A percentile compares a stretch with the other conserved stretches of the same genome.
Evolutionary conservation across 2,113 vertebrate species (phyloP).

Genomic region (Myotis yumanensis): DNA sequence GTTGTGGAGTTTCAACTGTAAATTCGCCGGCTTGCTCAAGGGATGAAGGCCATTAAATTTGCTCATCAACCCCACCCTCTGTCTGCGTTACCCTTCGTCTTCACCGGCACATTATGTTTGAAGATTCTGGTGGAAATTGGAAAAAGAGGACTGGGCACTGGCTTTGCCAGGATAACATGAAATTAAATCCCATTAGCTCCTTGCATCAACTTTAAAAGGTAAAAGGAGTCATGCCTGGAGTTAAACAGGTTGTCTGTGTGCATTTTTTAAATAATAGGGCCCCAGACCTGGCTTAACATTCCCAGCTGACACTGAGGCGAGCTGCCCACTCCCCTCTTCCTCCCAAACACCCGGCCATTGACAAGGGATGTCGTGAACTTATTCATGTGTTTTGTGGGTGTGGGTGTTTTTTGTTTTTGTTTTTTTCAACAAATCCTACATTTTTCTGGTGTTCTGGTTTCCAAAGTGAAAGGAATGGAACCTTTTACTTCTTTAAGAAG

Average conservation of each 20-base stretch:
- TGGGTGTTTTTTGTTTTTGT: not conserved
- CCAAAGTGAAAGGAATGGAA: not conserved
- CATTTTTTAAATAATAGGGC: not conserved
- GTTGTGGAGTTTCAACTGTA: slow-evolving; percentile 15
- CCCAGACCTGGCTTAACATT: not conserved
- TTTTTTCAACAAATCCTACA: slow-evolving; percentile 22
- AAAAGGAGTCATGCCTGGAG: not conserved
- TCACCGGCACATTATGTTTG: not conserved
- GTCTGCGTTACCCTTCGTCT: not conserved
- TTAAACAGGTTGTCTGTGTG: not conserved
- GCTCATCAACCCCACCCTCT: not conserved
- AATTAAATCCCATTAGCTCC: slow-evolving; percentile 55
- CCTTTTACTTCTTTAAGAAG: not conserved
- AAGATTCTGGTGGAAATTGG: slow-evolving; percentile 15
- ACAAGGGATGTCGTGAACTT: not conserved
- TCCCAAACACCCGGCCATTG: not conserved
- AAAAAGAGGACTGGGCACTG: not conserved
- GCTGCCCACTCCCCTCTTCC: not conserved
- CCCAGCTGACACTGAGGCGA: not conserved
- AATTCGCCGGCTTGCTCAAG: slow-evolving; percentile 13
- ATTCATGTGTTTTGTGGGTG: not conserved
- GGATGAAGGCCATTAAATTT: not conserved
- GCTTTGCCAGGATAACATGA: not conserved
- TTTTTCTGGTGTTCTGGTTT: not conserved
- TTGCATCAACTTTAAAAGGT: slow-evolving; percentile 44